Evolutionary conservation across 2,113 vertebrate genomes (phyloP).

Genomic region (Podocnemis expansa): DNA sequence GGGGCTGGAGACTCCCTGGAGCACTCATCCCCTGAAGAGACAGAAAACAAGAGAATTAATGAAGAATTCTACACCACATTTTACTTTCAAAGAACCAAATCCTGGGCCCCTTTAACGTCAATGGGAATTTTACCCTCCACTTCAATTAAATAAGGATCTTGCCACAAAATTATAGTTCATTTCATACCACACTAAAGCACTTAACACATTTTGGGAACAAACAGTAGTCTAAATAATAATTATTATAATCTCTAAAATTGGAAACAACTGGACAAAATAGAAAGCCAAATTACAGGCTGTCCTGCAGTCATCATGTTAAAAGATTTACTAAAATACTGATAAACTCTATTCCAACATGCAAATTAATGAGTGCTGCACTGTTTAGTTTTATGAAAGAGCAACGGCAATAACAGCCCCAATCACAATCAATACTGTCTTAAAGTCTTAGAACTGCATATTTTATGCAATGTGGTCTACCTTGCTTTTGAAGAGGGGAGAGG

Average conservation of each 20-base stretch:
- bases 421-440: background rate
- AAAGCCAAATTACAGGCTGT: conserved; percentile 59
- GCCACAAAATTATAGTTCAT: background rate
- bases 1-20: conserved; percentile 85
- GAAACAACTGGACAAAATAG: conserved; percentile 31
- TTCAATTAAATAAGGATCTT: background rate
- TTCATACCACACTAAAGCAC: conserved; percentile 40
- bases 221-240: conserved; percentile 28
- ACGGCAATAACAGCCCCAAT: background rate
- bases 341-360: background rate
- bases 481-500: background rate
- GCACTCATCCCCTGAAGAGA: conserved; percentile 87
- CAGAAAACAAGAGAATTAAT: background rate
- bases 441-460: background rate
- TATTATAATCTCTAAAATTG: conserved; percentile 62
- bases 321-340: conserved; percentile 24
- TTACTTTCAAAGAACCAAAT: background rate
- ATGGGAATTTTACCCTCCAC: background rate
- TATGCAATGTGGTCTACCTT: background rate
- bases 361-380: conserved; percentile 22
- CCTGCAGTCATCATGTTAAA: background rate
- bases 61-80: background rate
- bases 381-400: background rate
- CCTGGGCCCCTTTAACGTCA: background rate
- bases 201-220: background rate